A percentile compares a stretch with the other conserved stretches of the same genome.
phyloP scores from a whole-genome alignment of 2,797 vertebrate genomes.

The Takifugu rubripes region DNA sequence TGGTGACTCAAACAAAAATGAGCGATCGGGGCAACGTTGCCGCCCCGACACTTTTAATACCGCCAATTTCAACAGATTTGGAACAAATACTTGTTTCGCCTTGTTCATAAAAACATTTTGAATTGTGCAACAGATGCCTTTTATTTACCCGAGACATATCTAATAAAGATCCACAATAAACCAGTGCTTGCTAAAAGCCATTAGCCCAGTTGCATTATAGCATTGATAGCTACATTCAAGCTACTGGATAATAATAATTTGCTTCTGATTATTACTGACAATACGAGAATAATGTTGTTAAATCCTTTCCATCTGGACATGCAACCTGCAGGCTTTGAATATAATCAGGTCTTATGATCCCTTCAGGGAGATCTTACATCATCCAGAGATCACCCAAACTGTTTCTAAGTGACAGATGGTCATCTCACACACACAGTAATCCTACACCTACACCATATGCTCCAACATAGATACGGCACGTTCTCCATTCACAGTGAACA shows the following conservation, averaged over 20 bases:
- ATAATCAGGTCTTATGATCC: constrained; percentile 52
- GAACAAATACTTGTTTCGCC: too few species aligned
- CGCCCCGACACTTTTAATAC: too few species aligned
- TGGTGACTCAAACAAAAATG: too few species aligned
- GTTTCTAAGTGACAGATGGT: constrained; percentile 71
- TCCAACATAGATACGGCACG: constrained; percentile 37
- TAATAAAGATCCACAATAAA: constrained; percentile 14
- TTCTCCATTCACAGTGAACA: constrained; percentile 35
- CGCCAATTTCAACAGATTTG: too few species aligned
- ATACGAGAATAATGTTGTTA: constrained; percentile 15
- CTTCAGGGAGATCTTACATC: constrained; percentile 49
- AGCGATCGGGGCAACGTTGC: too few species aligned
- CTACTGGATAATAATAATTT: not conserved
- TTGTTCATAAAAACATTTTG: too few species aligned
- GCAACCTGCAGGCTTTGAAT: constrained; percentile 44
- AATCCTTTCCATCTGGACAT: constrained; percentile 47
- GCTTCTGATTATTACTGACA: constrained; percentile 10
- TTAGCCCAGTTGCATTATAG: constrained; percentile 4
- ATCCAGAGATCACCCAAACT: constrained; percentile 54
- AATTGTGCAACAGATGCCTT: too few species aligned
- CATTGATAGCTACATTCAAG: not conserved
- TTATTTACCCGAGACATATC: not conserved
- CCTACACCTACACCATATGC: constrained; percentile 63
- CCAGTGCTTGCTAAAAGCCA: constrained; percentile 7
- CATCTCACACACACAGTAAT: constrained; percentile 24